A percentile compares a stretch with the other conserved stretches of the same genome.
Conservation (phyloP, 2,113 vertebrate species). For the Anoura caudifer region DNA sequence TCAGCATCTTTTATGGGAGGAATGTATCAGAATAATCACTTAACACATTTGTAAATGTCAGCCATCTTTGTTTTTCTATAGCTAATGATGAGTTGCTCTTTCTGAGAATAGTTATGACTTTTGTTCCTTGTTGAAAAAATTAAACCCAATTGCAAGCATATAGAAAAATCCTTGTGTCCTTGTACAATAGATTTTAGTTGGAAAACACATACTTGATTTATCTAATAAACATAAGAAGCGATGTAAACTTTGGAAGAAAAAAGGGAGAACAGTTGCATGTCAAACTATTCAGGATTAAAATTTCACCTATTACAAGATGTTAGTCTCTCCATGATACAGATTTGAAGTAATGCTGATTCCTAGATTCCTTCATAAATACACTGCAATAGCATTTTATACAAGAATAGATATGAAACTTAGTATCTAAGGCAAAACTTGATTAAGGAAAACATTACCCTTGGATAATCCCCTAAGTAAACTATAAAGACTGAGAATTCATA, state of each 20-base stretch:
- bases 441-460: background rate
- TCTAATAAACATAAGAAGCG: background rate
- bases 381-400: background rate
- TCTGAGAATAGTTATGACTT: background rate
- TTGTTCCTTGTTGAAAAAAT: background rate
- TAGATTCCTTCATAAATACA: background rate
- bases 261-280: background rate
- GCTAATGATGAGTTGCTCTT: background rate
- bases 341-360: background rate
- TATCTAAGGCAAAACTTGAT: background rate
- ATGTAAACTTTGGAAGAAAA: background rate
- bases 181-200: background rate
- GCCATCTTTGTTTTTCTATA: background rate
- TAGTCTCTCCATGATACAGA: background rate
- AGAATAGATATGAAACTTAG: background rate
- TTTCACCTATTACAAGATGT: background rate
- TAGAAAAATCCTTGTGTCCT: background rate
- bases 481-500: background rate
- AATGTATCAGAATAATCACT: background rate
- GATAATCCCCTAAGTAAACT: background rate
- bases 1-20: background rate
- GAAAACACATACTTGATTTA: background rate
- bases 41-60: background rate
- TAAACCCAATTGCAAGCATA: background rate
- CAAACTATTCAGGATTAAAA: background rate